Base-by-base conservation (phyloP, 1,140 invertebrate species). In the Trinorchestia longiramus region DNA sequence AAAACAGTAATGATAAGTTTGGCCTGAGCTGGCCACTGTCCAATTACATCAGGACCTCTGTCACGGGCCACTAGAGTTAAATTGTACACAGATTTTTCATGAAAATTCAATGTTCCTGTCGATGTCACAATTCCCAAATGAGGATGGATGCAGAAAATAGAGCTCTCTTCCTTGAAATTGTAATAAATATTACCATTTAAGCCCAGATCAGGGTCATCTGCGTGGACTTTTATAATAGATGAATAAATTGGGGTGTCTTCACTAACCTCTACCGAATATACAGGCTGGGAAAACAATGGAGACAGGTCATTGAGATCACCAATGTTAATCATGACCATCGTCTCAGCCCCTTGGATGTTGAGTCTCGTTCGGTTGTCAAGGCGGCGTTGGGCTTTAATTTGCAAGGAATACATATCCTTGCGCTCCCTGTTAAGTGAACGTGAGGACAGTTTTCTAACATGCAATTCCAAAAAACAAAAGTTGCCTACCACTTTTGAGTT, bases 111-210 rank as follows among this genome's bases (percentile, higher is more conserved):
- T 43, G 98, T 98, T 97, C 98, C 98, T 0, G 99, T 99, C 17
- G 99, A 97, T 4, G 98, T 98, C 77, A 99, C 98, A 36, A 99
- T 98, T 6, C 99, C 99, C 41, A 98, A 98, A 44, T 99, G 99
- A 36, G 99, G 99, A 97, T 99, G 99, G 95, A 99, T 98, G 11
- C 99, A 98, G 97, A 99, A 99, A 96, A 98, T 98, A 96, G 99
- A 98, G 15, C 98, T 99, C 41, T 98, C 97, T 96, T 99, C 98
- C 40, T 98, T 97, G 96, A 99, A 98, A 97, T 98, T 99, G 97
- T 99, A 99, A 97, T 99, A 99, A 97, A 99, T 99, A 97, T 99
- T 99, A 0, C 99, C 99, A 97, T 99, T 99, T 92, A 98, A 98
- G 0, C 99, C 99, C 23, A 99, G 97, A 97, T 99, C 99, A 15